Conservation (phyloP, 1,140 invertebrate genomes). For the Bombus consobrinus region DNA sequence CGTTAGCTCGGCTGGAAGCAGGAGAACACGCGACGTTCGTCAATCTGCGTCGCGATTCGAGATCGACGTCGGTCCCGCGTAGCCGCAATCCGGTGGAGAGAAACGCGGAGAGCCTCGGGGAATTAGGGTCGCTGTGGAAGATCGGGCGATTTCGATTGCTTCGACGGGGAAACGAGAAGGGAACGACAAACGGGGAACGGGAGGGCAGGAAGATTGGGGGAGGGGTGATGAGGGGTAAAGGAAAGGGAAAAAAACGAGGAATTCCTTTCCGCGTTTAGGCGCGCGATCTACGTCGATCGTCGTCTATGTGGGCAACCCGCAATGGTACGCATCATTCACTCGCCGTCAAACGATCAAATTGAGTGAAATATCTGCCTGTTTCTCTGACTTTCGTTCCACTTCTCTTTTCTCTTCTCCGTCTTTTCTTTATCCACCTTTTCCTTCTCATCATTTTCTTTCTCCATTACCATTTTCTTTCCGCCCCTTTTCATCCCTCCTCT, state of each 20-base stretch:
- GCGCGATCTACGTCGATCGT: slow-evolving; percentile 7
- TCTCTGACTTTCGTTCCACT: background rate
- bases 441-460: background rate
- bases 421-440: slow-evolving; percentile 25
- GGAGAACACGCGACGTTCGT: slow-evolving; percentile 17
- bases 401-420: background rate
- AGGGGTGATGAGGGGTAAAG: too few species aligned
- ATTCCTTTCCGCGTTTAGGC: slow-evolving; percentile 40
- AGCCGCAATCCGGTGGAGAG: slow-evolving; percentile 9
- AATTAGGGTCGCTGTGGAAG: slow-evolving; percentile 36
- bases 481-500: slow-evolving; percentile 50
- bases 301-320: slow-evolving; percentile 22
- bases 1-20: slow-evolving; percentile 1
- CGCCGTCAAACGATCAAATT: slow-evolving; percentile 26
- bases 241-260: background rate
- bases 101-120: background rate
- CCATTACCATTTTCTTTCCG: background rate
- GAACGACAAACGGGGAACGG: background rate
- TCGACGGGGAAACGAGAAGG: background rate
- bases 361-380: slow-evolving; percentile 1
- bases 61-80: slow-evolving; percentile 17
- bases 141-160: slow-evolving; percentile 38
- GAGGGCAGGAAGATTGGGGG: too few species aligned
- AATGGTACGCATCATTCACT: slow-evolving; percentile 46
- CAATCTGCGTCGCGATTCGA: slow-evolving; percentile 13